Conservation (phyloP, 2,888 invertebrate genomes). For the Epinotia demarniana region DNA sequence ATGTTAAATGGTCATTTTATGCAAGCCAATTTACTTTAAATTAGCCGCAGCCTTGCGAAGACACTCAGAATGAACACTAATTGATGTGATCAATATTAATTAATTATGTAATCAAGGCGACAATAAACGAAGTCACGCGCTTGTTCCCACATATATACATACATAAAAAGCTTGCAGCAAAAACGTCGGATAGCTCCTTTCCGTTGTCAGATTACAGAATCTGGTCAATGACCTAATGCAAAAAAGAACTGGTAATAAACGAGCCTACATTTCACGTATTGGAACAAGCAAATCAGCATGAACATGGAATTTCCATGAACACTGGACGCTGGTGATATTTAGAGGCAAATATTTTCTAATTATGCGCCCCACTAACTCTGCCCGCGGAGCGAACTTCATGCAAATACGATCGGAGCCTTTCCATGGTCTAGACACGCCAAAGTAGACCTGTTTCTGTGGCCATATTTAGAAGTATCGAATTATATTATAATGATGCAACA, state of each 20-base stretch:
- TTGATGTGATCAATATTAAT: slow-evolving; percentile 31
- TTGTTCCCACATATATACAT: too few relatives aligned
- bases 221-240: slow-evolving; percentile 23
- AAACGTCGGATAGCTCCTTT: slow-evolving; percentile 7
- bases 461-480: slow-evolving; percentile 22
- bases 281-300: slow-evolving; percentile 1
- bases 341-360: slow-evolving; percentile 31
- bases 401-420: slow-evolving; percentile 25
- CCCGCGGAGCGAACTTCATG: slow-evolving; percentile 11
- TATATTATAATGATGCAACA: slow-evolving; percentile 18
- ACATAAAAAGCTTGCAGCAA: slow-evolving; percentile 17
- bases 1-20: slow-evolving; percentile 35
- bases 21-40: slow-evolving; percentile 16
- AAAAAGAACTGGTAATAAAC: slow-evolving; percentile 24
- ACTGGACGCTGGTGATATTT: slow-evolving; percentile 22
- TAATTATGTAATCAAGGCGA: slow-evolving; percentile 37
- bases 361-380: slow-evolving; percentile 23
- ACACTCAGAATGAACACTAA: slow-evolving; percentile 22
- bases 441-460: slow-evolving; percentile 11
- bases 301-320: slow-evolving; percentile 24
- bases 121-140: slow-evolving; percentile 35
- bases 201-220: slow-evolving; percentile 24
- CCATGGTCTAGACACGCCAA: slow-evolving; percentile 21
- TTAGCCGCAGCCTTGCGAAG: neutral
- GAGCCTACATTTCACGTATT: neutral